These are phyloP conservation scores for Belonocnema kinseyi DNA, from an alignment of 1,140 invertebrate species.

Conservation along the genomic window DNA sequence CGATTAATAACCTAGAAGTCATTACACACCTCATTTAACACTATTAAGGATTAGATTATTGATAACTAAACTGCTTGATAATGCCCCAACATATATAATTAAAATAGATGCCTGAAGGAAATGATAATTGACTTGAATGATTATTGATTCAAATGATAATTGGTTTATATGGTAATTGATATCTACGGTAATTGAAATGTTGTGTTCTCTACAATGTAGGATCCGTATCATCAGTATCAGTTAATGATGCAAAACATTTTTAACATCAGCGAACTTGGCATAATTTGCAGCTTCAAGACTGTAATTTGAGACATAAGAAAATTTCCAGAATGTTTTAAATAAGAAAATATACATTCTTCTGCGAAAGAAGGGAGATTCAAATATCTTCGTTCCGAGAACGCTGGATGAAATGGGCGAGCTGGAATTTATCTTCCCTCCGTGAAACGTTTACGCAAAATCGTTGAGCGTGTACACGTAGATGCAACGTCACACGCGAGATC, in stretches of 20 bases:
- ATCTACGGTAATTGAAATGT: not conserved
- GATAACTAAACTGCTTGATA: not conserved
- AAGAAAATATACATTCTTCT: not conserved
- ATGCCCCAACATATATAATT: not conserved
- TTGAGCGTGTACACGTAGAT: constrained; percentile 4
- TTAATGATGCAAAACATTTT: not conserved
- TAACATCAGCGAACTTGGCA: not conserved
- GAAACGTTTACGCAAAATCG: constrained; percentile 30
- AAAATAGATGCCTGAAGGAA: too few species aligned
- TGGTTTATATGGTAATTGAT: not conserved
- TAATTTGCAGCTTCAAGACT: not conserved
- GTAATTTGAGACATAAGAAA: not conserved
- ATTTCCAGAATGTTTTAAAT: not conserved
- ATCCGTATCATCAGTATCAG: not conserved
- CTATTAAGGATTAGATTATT: not conserved
- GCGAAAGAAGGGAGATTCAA: not conserved
- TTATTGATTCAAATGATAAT: too few species aligned
- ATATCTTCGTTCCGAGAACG: not conserved
- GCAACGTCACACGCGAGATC: not conserved
- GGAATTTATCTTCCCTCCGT: constrained; percentile 37
- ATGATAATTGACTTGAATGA: too few species aligned
- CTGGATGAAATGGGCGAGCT: constrained; percentile 37
- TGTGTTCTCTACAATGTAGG: not conserved
- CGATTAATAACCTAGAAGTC: constrained; percentile 13
- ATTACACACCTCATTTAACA: constrained; percentile 22